These are phyloP conservation scores for Ecliptopera silaceata DNA, from an alignment of 2,888 invertebrate genomes.

Conservation along the genomic window DNA sequence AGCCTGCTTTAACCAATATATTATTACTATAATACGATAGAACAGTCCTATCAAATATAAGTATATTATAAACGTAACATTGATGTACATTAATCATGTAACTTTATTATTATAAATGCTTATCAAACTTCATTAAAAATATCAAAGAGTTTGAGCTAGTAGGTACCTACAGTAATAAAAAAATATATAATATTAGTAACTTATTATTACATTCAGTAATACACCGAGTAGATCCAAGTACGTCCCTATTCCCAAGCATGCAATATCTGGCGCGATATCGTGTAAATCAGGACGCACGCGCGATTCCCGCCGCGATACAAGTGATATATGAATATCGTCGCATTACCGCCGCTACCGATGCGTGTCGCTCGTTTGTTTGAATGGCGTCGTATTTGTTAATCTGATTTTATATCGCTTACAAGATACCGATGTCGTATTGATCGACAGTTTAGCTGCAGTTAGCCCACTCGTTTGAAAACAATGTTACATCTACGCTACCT, in stretches of 20 bases:
- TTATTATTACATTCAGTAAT: no score
- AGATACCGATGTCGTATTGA: constrained; percentile 11
- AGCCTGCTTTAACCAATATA: no score
- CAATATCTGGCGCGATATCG: constrained; percentile 59
- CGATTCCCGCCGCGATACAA: constrained; percentile 66
- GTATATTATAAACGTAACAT: no score
- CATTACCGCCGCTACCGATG: constrained; percentile 54
- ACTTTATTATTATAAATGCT: no score
- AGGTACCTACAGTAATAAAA: no score
- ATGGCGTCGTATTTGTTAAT: constrained; percentile 36
- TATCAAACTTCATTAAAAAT: no score
- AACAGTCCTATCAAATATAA: no score
- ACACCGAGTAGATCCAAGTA: background rate
- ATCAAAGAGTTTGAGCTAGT: no score
- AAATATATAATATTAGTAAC: no score
- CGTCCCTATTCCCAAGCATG: constrained; percentile 49
- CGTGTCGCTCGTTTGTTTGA: constrained; percentile 40
- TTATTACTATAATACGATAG: no score
- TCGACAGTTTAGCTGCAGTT: background rate
- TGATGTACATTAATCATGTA: no score
- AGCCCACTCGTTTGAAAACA: background rate
- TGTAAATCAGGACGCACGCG: constrained; percentile 70
- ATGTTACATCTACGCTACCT: background rate
- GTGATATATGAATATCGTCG: constrained; percentile 74
- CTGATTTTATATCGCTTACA: constrained; percentile 30